Percentiles rank a stretch among this genome's conserved stretches.
phyloP scores from a whole-genome alignment of 2,113 vertebrate genomes.

The Phaetusa simplex region DNA sequence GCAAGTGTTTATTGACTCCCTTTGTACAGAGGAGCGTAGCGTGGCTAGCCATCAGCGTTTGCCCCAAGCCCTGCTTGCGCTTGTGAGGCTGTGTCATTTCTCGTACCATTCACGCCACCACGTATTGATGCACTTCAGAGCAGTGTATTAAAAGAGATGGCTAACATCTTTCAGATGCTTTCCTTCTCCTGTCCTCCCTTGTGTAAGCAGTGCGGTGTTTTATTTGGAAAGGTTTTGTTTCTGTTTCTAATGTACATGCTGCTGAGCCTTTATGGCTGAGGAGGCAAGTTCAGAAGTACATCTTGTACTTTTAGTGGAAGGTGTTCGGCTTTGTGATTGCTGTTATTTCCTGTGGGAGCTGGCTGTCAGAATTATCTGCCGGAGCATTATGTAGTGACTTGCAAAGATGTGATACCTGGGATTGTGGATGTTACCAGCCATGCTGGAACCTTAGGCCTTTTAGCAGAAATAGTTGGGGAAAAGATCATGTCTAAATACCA shows the following conservation, averaged over 20 bases:
- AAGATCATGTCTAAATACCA: not conserved
- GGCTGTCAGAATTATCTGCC: not conserved
- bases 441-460: not conserved
- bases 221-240: not conserved
- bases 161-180: not conserved
- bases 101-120: rapidly evolving
- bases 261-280: not conserved
- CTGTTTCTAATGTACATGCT: not conserved
- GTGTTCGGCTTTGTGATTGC: not conserved
- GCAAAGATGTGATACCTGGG: not conserved
- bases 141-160: not conserved
- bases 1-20: not conserved
- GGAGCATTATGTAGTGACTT: not conserved
- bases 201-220: not conserved
- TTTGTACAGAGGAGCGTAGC: not conserved
- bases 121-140: not conserved
- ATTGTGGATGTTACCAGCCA: not conserved
- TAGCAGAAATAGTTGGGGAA: not conserved
- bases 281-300: not conserved
- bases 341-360: not conserved
- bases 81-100: not conserved
- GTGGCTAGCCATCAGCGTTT: not conserved
- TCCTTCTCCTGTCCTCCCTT: not conserved
- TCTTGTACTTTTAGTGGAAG: not conserved
- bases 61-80: not conserved